These are phyloP conservation scores for Rotaria sp. DNA, from an alignment of 2,888 invertebrate species.

Conservation along the genomic window DNA sequence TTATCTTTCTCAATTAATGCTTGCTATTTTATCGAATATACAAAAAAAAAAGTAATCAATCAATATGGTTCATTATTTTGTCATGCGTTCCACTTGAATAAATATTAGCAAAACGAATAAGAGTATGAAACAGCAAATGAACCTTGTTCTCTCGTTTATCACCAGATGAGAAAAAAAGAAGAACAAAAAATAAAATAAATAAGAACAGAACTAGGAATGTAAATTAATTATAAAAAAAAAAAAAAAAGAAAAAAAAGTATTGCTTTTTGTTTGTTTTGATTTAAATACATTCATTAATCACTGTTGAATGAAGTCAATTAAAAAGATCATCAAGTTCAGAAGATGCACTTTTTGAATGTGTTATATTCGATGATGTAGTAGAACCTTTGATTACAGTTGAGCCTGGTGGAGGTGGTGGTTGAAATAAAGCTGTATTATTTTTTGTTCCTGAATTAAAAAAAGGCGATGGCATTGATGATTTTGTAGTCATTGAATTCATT, in stretches of 20 bases:
- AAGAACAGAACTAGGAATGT: neutral
- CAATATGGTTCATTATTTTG: neutral
- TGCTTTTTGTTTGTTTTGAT: neutral
- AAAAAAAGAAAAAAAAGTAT: neutral
- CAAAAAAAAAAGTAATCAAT: neutral
- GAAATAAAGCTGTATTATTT: neutral
- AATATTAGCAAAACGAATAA: neutral
- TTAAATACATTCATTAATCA: neutral
- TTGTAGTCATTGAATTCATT: neutral
- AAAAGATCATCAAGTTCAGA: constrained; percentile 9
- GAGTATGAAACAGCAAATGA: neutral
- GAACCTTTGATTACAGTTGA: neutral
- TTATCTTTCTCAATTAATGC: neutral
- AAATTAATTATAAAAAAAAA: neutral
- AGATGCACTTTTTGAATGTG: neutral
- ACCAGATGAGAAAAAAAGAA: neutral
- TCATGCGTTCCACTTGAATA: neutral
- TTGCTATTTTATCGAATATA: neutral
- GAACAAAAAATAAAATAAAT: neutral
- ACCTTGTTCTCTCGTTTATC: neutral
- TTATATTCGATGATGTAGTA: neutral
- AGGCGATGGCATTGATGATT: neutral
- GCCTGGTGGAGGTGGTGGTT: neutral
- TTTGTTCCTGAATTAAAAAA: neutral
- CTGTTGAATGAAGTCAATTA: neutral